phyloP scores from a whole-genome alignment of 2,888 invertebrate genomes.

The Mactromeris polynyma region DNA sequence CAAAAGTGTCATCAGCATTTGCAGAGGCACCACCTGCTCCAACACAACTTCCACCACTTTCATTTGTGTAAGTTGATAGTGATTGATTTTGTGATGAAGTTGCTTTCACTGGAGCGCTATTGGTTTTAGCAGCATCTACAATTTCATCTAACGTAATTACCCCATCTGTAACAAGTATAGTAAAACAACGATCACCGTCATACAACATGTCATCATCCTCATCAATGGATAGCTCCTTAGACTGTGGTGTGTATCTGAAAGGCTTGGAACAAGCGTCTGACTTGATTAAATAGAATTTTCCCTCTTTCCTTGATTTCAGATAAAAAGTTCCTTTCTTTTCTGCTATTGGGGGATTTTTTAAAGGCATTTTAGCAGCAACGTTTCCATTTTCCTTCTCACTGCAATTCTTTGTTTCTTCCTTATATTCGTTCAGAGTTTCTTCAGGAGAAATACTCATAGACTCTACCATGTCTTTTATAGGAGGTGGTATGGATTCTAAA shows the following conservation, averaged over 20 bases:
- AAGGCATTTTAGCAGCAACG: background rate
- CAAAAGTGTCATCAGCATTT: no score
- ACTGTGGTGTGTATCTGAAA: background rate
- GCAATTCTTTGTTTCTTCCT: background rate
- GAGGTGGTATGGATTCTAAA: background rate
- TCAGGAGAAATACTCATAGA: no score
- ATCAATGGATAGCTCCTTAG: background rate
- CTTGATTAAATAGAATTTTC: background rate
- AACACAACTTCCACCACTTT: background rate
- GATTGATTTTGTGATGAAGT: no score
- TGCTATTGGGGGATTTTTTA: background rate
- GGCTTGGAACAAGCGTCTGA: no score
- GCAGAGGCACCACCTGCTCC: no score
- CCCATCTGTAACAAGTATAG: background rate
- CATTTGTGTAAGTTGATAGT: background rate
- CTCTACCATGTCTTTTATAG: background rate
- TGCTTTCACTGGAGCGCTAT: no score
- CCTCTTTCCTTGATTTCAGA: background rate
- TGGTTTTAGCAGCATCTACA: background rate
- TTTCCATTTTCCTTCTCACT: no score
- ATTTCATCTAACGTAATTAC: background rate
- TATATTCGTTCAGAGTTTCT: no score
- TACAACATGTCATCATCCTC: background rate
- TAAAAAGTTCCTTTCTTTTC: background rate
- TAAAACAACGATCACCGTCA: background rate